Base-by-base conservation (phyloP, 2,797 vertebrate species). In the Naso thynnoides region DNA sequence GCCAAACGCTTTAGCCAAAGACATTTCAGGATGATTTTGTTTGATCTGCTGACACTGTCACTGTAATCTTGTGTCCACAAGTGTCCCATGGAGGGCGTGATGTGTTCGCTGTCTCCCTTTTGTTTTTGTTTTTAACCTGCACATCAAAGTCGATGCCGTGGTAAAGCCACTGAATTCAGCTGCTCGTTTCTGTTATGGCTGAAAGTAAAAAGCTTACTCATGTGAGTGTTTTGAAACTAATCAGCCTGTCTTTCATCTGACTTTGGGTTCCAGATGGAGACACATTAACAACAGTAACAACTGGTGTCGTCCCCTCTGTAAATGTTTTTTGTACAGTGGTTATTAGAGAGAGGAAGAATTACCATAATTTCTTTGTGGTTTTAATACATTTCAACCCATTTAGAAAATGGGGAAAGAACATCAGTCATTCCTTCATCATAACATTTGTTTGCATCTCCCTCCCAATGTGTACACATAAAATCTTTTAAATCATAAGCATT, bases 1-100 rank as follows among this genome's bases (percentile, higher is more conserved):
- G 92, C 91, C 93, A 92, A 94, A 93, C 78, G 77, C 72, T 89
- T 24, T 23, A 88, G 92, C 94, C 93, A 94, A 94, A 94, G 91
- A 93, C 55, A 55, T 84, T 87, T 84, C 69, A 75, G 73, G 76
- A 85, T 61, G 67, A 81, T 76, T 78, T 84, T 2, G 52, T 88
- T 72, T 76, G 48, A 73, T 88, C 72, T 11, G 67, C 74, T 70
- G 62, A 70, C 50, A 29, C 70, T 59, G 21, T 56, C 18, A 36
- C 39, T 76, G 57, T 77, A 19, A 53, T 64, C 41, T 75, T 41
- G 52, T 8, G 26, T 81, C 66, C 59, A 26, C 58, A 59, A 41
- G 45, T 44, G 42, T 76, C 68, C 59, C 33, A 6, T 24, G 33
- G 41, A 59, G 66, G 78, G 69, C 21, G 70, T 6, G 6, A 0